phyloP scores from a whole-genome alignment of 2,797 vertebrate genomes.

The Emys orbicularis region DNA sequence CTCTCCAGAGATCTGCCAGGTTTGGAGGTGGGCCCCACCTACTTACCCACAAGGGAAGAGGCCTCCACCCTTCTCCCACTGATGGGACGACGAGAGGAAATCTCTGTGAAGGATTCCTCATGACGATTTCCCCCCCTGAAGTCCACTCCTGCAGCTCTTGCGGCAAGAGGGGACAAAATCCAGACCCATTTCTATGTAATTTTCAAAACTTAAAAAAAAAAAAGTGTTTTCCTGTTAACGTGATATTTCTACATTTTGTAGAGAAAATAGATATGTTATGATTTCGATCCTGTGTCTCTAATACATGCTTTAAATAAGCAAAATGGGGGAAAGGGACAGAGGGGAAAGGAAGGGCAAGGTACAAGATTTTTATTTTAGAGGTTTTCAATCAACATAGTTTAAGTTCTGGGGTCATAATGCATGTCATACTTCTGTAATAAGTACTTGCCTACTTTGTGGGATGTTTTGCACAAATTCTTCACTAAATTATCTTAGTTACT shows the following conservation, averaged over 20 bases:
- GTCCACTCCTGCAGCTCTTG: background rate
- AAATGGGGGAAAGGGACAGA: constrained; percentile 53
- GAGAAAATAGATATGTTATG: constrained; percentile 16
- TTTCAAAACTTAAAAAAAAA: background rate
- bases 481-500: constrained; percentile 82
- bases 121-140: background rate
- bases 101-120: background rate
- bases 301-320: constrained; percentile 35
- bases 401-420: constrained; percentile 72
- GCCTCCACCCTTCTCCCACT: background rate
- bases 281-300: background rate
- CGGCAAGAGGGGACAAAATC: background rate
- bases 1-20: background rate
- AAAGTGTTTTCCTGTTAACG: background rate
- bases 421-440: constrained; percentile 78
- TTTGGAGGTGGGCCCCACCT: background rate
- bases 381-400: constrained; percentile 76
- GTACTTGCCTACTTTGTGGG: constrained; percentile 83
- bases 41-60: background rate
- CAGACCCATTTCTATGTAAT: background rate
- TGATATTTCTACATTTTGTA: background rate
- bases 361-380: constrained; percentile 45
- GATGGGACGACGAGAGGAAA: background rate
- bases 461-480: constrained; percentile 82
- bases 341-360: constrained; percentile 37